Evolutionary conservation across 2,113 vertebrate species (phyloP).

Genomic region (Oncorhynchus keta): DNA sequence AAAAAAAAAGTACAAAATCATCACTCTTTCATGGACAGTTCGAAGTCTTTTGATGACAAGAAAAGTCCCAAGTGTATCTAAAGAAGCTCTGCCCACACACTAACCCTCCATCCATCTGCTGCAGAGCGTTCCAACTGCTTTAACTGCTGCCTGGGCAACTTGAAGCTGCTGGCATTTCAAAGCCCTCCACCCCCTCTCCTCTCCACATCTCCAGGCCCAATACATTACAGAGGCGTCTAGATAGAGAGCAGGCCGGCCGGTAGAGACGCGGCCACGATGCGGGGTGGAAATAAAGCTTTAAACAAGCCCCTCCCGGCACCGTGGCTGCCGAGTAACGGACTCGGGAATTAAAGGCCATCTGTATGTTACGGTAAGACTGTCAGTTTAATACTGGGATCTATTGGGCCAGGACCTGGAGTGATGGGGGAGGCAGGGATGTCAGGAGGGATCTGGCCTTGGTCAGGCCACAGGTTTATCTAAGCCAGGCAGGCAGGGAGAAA

Average conservation of each 20-base stretch:
- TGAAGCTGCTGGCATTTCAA: constrained; percentile 74
- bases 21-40: constrained; percentile 30
- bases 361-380: constrained; percentile 82
- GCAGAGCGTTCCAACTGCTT: constrained; percentile 53
- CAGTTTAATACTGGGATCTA: constrained; percentile 92
- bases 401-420: constrained; percentile 77
- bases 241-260: constrained; percentile 27
- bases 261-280: constrained; percentile 28
- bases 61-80: constrained; percentile 43
- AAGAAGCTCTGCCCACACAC: constrained; percentile 58
- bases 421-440: constrained; percentile 71
- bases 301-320: constrained; percentile 80
- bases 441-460: constrained; percentile 78
- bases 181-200: constrained; percentile 44
- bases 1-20: constrained; percentile 10
- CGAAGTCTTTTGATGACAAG: constrained; percentile 61
- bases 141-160: constrained; percentile 38
- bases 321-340: constrained; percentile 65
- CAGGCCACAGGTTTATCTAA: constrained; percentile 87
- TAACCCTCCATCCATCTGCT: constrained; percentile 25
- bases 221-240: constrained; percentile 68
- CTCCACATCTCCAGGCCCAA: constrained; percentile 67
- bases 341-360: constrained; percentile 83
- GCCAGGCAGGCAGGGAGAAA: constrained; percentile 79
- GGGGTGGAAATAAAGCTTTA: constrained; percentile 85